These are phyloP conservation scores for Notechis scutatus DNA, from an alignment of 2,113 vertebrate genomes.

Conservation along the genomic window DNA sequence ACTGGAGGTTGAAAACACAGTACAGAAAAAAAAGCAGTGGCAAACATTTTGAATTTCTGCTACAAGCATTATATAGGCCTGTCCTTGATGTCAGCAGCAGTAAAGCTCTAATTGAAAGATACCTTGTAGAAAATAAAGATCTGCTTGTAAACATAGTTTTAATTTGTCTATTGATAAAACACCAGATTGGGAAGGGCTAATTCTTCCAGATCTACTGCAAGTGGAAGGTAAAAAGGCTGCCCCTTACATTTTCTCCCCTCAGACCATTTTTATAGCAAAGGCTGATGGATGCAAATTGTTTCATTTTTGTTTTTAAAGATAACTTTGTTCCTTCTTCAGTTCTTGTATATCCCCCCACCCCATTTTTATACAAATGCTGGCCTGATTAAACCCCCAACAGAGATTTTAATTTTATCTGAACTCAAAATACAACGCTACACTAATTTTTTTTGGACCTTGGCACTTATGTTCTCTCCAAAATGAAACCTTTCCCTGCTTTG, in stretches of 20 bases:
- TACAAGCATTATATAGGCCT: not conserved
- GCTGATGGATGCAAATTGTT: not conserved
- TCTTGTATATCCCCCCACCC: not conserved
- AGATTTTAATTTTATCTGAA: not conserved
- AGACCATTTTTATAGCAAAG: not conserved
- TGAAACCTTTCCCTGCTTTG: not conserved
- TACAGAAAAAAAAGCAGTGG: not conserved
- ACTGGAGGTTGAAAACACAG: not conserved
- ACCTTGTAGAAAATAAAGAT: not conserved
- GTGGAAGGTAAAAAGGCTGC: not conserved
- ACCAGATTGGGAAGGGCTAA: not conserved
- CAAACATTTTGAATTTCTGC: not conserved
- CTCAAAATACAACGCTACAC: not conserved
- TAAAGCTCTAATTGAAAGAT: not conserved
- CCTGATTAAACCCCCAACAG: not conserved
- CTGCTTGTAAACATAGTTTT: not conserved
- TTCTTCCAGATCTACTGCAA: not conserved
- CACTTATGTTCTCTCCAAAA: not conserved
- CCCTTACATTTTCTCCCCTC: not conserved
- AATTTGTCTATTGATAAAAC: not conserved
- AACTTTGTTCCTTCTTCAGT: not conserved
- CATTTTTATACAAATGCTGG: not conserved
- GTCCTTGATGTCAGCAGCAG: not conserved
- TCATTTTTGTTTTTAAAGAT: not conserved
- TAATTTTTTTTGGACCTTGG: not conserved